These are phyloP conservation scores for Microcebus griseorufus DNA, from an alignment of 2,113 vertebrate genomes.

Conservation along the genomic window DNA sequence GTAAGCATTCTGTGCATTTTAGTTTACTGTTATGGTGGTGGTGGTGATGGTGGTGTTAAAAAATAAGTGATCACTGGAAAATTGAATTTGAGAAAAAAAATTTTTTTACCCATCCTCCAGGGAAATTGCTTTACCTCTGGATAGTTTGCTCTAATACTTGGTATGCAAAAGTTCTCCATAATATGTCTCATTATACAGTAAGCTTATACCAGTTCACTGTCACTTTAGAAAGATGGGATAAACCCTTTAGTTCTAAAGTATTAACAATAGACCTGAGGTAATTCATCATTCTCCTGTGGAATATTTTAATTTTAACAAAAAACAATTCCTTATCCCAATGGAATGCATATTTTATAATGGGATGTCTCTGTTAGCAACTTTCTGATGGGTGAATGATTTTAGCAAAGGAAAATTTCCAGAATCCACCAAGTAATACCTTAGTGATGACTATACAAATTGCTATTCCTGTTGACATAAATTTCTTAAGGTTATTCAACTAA, in stretches of 20 bases:
- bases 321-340: neutral
- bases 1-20: neutral
- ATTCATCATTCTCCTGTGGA: neutral
- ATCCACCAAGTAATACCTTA: neutral
- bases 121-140: neutral
- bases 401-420: neutral
- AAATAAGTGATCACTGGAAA: neutral
- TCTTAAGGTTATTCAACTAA: neutral
- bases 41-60: neutral
- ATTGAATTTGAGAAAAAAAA: neutral
- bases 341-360: neutral
- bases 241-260: neutral
- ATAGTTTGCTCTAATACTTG: neutral
- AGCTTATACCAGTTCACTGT: neutral
- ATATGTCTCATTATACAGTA: neutral
- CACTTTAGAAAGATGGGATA: neutral
- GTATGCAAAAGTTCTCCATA: neutral
- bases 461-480: neutral
- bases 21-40: neutral
- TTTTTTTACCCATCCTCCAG: neutral
- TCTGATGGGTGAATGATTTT: neutral
- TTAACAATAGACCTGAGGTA: neutral
- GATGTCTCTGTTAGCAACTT: neutral
- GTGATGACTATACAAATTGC: neutral
- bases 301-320: slow-evolving; percentile 29